These are phyloP conservation scores for Synanthedon tipuliformis DNA, from an alignment of 2,888 invertebrate species.

Conservation along the genomic window DNA sequence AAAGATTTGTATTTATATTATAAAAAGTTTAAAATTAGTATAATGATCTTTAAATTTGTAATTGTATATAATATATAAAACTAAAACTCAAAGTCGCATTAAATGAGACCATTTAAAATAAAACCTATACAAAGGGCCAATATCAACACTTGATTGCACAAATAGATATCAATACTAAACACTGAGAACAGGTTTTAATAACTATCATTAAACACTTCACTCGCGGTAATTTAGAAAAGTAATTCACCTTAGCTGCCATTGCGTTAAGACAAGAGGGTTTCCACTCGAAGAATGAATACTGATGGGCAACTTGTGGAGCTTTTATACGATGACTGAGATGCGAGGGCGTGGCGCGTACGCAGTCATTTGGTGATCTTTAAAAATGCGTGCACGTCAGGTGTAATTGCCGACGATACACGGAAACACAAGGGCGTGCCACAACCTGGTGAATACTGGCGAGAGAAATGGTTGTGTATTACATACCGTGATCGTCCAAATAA, in stretches of 20 bases:
- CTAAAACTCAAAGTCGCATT: too few relatives aligned
- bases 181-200: background rate
- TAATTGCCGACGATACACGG: constrained; percentile 25
- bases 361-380: constrained; percentile 49
- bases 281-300: constrained; percentile 50
- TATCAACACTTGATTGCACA: too few relatives aligned
- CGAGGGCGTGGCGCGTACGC: constrained; percentile 44
- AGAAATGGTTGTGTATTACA: background rate
- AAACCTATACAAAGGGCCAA: too few relatives aligned
- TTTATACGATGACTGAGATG: constrained; percentile 44
- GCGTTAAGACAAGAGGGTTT: constrained; percentile 42
- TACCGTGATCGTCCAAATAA: background rate
- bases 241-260: constrained; percentile 63
- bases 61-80: too few relatives aligned
- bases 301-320: constrained; percentile 31
- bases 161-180: background rate
- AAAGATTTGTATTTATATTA: too few relatives aligned
- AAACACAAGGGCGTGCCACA: constrained; percentile 28
- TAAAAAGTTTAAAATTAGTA: too few relatives aligned
- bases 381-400: constrained; percentile 16
- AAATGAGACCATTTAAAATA: too few relatives aligned
- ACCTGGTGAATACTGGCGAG: background rate
- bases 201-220: constrained; percentile 12
- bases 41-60: too few relatives aligned
- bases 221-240: constrained; percentile 13